Conservation (phyloP, 2,113 vertebrate species). For the Speoplatyrhinus poulsoni region DNA sequence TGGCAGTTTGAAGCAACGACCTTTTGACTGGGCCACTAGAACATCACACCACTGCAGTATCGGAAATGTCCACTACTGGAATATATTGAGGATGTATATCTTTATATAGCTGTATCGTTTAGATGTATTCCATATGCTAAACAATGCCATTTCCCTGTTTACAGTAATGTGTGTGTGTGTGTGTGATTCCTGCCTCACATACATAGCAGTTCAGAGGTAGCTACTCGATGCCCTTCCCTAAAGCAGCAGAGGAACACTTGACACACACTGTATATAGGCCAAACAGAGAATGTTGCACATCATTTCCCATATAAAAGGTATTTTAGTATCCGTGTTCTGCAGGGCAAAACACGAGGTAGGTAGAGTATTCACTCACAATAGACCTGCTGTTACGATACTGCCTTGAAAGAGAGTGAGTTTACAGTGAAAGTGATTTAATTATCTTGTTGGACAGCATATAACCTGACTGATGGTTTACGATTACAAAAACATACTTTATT, state of each 20-base stretch:
- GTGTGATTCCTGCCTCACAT: not conserved
- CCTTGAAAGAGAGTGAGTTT: not conserved
- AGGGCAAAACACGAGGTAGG: not conserved
- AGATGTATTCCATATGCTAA: not conserved
- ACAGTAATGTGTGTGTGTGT: too few relatives aligned
- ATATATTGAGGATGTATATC: too few relatives aligned
- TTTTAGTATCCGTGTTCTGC: not conserved
- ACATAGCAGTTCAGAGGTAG: not conserved
- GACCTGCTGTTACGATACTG: not conserved
- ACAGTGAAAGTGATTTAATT: too few relatives aligned
- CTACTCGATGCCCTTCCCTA: not conserved
- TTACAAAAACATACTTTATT: too few relatives aligned
- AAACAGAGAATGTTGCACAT: not conserved
- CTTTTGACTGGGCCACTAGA: too few relatives aligned
- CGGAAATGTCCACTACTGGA: too few relatives aligned
- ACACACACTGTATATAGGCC: not conserved
- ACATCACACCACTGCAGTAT: too few relatives aligned
- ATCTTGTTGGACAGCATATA: too few relatives aligned
- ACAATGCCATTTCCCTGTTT: not conserved
- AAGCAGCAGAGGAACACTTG: not conserved
- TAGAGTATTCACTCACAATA: not conserved
- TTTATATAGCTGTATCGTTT: too few relatives aligned
- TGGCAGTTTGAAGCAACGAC: too few relatives aligned
- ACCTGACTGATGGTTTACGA: too few relatives aligned
- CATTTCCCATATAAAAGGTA: not conserved